phyloP scores from a whole-genome alignment of 2,888 invertebrate genomes.

The Caenorhabditis sp. region DNA sequence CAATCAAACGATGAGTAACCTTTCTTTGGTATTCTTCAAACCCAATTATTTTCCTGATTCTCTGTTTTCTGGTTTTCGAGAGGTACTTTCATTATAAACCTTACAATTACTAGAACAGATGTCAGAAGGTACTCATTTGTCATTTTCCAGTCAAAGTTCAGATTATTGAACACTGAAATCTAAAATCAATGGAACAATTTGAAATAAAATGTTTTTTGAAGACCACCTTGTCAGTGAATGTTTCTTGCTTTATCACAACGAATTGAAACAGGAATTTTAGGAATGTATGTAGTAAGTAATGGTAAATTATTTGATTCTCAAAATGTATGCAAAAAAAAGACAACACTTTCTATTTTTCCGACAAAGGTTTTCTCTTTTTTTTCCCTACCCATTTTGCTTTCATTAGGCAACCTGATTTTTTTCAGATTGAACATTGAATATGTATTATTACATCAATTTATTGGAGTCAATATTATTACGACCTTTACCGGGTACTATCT shows the following conservation, averaged over 20 bases:
- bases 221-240: background rate
- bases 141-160: no score
- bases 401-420: slow-evolving; percentile 1
- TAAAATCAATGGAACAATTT: background rate
- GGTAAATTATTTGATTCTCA: background rate
- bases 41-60: no score
- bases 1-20: no score
- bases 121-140: no score
- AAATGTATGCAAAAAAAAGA: background rate
- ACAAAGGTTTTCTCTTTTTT: background rate
- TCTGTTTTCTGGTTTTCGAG: no score
- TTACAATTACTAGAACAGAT: no score
- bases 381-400: background rate
- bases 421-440: slow-evolving; percentile 1
- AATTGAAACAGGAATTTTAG: background rate
- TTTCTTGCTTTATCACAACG: background rate
- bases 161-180: no score
- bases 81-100: no score
- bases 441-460: background rate
- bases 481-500: slow-evolving; percentile 1
- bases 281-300: background rate
- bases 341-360: background rate
- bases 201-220: background rate
- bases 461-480: background rate
- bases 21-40: no score